phyloP scores from a whole-genome alignment of 2,113 vertebrate species.

The Nerophis ophidion region DNA sequence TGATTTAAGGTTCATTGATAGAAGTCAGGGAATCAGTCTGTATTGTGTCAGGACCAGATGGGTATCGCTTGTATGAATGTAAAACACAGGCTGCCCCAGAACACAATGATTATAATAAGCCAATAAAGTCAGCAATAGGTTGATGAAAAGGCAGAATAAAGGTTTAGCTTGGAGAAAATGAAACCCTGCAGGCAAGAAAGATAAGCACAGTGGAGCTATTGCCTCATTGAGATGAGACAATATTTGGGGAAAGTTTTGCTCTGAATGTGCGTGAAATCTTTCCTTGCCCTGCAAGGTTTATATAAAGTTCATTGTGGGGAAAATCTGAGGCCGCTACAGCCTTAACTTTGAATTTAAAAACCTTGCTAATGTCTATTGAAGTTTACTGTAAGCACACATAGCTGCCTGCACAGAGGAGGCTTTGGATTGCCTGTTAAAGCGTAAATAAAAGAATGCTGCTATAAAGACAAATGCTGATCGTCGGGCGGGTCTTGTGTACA shows the following conservation, averaged over 20 bases:
- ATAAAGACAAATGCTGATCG: slow-evolving; percentile 1
- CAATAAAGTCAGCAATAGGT: slow-evolving; percentile 8
- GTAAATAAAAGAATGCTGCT: neutral
- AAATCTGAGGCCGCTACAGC: neutral
- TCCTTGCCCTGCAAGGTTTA: slow-evolving; percentile 9
- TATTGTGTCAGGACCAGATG: slow-evolving; percentile 7
- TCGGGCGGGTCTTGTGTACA: neutral
- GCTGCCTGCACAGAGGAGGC: neutral
- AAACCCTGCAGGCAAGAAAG: slow-evolving; percentile 23
- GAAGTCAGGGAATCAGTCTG: neutral
- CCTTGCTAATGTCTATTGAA: neutral
- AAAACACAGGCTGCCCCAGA: slow-evolving; percentile 1
- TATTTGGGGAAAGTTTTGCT: slow-evolving; percentile 9
- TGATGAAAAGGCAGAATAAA: slow-evolving; percentile 40
- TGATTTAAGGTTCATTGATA: slow-evolving; percentile 34
- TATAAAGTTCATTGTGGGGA: slow-evolving; percentile 14
- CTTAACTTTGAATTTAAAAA: neutral
- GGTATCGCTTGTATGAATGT: slow-evolving; percentile 2
- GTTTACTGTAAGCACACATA: neutral
- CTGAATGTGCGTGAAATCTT: neutral
- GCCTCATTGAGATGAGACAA: slow-evolving; percentile 2
- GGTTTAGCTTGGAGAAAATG: slow-evolving; percentile 39
- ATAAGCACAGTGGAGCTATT: slow-evolving; percentile 14
- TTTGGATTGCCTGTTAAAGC: neutral
- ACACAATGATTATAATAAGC: neutral